Conservation (phyloP, 2,888 invertebrate genomes). For the Escarpia spicata region DNA sequence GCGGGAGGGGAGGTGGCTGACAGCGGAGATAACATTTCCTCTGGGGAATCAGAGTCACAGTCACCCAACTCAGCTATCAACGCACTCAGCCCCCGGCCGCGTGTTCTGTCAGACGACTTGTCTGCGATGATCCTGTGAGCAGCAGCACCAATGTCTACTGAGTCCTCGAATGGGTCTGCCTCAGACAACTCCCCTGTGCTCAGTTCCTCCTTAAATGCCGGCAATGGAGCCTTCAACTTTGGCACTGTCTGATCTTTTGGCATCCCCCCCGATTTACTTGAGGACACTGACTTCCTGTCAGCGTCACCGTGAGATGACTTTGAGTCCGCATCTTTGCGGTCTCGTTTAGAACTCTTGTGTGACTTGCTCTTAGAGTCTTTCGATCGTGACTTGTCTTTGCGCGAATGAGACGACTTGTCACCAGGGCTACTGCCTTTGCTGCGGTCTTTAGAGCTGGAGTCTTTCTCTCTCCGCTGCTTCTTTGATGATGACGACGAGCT, state of each 20-base stretch:
- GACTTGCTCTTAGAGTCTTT: constrained; percentile 26
- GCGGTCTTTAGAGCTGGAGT: not conserved
- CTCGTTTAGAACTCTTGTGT: not conserved
- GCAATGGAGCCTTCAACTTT: not conserved
- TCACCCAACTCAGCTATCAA: not conserved
- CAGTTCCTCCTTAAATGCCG: constrained; percentile 22
- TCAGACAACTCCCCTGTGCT: constrained; percentile 26
- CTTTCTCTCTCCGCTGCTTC: constrained; percentile 30
- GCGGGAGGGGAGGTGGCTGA: not conserved
- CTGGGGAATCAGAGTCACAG: not conserved
- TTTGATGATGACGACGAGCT: constrained; percentile 20
- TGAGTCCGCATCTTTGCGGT: not conserved
- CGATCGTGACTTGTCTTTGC: constrained; percentile 14
- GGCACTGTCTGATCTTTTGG: not conserved
- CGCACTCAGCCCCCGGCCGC: not conserved
- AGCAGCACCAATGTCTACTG: not conserved
- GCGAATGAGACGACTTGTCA: not conserved
- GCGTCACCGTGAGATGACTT: constrained; percentile 8
- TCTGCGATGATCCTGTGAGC: not conserved
- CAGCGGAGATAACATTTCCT: not conserved
- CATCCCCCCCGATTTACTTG: not conserved
- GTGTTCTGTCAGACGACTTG: not conserved
- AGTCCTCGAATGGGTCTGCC: constrained; percentile 27
- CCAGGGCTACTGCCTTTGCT: not conserved
- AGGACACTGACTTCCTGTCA: not conserved